Base-by-base conservation (phyloP, 2,113 vertebrate genomes). In the Malurus cyaneus region DNA sequence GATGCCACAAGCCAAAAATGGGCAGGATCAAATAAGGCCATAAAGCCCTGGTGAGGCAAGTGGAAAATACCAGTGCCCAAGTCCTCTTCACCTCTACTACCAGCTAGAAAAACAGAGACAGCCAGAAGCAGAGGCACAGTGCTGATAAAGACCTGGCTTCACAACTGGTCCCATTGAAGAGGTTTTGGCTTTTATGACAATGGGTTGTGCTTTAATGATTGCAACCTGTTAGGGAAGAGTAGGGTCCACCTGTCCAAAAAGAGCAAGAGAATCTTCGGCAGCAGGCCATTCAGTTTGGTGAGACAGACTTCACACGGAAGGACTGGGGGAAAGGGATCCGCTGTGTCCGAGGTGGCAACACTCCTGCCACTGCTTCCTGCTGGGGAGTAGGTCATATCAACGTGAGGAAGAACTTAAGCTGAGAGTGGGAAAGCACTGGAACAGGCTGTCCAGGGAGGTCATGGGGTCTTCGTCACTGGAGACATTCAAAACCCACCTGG, bases 1-100 rank as follows among this genome's bases (percentile, higher is more conserved):
- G 39, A 36, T 0, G 0, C 53, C 1, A 0, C 26, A 53, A 60
- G 60, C 18, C 52, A 66, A 52, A 73, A 29, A 20, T 4, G 9
- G 39, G 24, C 18, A 66, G 60, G 18, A 74, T 46, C 53, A 53
- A 52, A 41, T n/a, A 81, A 24, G 39, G 17, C 15, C 8, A 2
- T 52, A 24, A 80, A 73, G 28, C 20, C 67, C 16, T 46, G 28
- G 12, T 52, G 18, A 24, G 18, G 28, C 26, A 59, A 12, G 46
- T 46, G 28, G n/a, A 67, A 74, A 60, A 47, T n/a, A n/a, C 4
- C 46, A 60, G 6, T 53, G 12, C 28, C 28, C n/a, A 53, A 31
- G 28, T 53, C 16, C 28, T 72, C 21, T 65, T 39, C 39, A 39
- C 39, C 39, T 39, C 39, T 59, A 25, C 12, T 46, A 52, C 32